Evolutionary conservation across 2,113 vertebrate species (phyloP).

Genomic region (Sardina pilchardus): DNA sequence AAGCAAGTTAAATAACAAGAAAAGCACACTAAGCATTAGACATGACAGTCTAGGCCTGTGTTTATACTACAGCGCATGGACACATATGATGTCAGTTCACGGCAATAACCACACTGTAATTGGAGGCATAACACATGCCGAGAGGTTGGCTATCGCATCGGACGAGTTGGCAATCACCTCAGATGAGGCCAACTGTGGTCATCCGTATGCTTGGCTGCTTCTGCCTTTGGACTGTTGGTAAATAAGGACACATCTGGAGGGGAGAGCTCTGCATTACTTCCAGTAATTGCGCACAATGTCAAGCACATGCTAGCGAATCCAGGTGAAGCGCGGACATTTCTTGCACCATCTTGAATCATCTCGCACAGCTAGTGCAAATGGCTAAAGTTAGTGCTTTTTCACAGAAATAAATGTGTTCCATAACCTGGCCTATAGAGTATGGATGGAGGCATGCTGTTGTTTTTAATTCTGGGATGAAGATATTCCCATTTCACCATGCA

Average conservation of each 20-base stretch:
- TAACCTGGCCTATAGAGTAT: not conserved
- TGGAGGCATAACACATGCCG: not conserved
- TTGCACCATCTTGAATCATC: not conserved
- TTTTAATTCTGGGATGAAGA: not conserved
- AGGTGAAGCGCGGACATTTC: not conserved
- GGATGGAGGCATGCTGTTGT: not conserved
- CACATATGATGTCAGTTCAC: not conserved
- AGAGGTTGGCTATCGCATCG: not conserved
- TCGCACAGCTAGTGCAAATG: not conserved
- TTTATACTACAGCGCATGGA: not conserved
- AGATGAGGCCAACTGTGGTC: not conserved
- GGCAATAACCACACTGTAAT: not conserved
- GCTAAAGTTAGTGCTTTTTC: not conserved
- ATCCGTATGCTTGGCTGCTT: not conserved
- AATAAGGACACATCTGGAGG: constrained; percentile 3
- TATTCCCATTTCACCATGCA: not conserved
- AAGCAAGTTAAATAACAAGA: too few relatives aligned
- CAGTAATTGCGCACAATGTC: not conserved
- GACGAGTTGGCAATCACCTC: not conserved
- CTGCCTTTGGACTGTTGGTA: not conserved
- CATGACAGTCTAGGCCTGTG: not conserved
- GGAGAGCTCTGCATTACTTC: not conserved
- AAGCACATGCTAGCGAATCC: not conserved
- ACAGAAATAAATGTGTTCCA: not conserved
- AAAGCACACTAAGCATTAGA: not conserved